Base-by-base conservation (phyloP, 2,888 invertebrate genomes). In the Plebejus argus region DNA sequence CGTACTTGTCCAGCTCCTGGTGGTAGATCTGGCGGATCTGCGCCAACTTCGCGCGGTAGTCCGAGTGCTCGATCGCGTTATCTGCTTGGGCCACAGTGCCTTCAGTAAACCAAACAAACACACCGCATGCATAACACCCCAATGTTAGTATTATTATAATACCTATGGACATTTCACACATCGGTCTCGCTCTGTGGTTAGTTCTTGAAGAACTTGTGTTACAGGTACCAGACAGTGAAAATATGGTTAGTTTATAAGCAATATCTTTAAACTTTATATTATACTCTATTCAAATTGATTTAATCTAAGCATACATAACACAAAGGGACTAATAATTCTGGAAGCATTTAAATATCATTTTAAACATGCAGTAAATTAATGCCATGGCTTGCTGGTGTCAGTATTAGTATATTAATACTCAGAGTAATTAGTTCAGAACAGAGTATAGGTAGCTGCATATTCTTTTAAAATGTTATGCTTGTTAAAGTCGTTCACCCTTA, bases 11-110 rank as follows among this genome's bases (percentile, higher is more conserved):
- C 87, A 99, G 94, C 94, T 99, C 99, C 93, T 99, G 98, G 92
- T 99, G 99, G 94, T 99, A 99, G 86, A 99, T 99, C 94, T 98
- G 98, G 80, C 99, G 96, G 90, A 99, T 99, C 95, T 99, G 99
- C 18, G 99, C 98, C 86, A 99, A 95, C 94, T 99, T 99, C 85
- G 99, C 99, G 85, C 99, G 96, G 95, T 99, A 99, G 94, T 99
- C 99, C 80, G 99, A 99, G 94, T 99, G 99, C 94, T 99, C 99
- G 89, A 99, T 99, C 84, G 99, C 98, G 93, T 98, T 98, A 92
- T 99, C 98, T 82, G 97, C 96, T 90, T 96, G 96, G 81, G 96
- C 96, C 80, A 96, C 96, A 86, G 96, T 96, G 86, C 95, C 95
- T 86, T 96, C 86, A 89, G 87, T 87, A 83, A 87, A 84, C 86